These are phyloP conservation scores for Mamestra brassicae DNA, from an alignment of 2,888 invertebrate genomes.

Conservation along the genomic window DNA sequence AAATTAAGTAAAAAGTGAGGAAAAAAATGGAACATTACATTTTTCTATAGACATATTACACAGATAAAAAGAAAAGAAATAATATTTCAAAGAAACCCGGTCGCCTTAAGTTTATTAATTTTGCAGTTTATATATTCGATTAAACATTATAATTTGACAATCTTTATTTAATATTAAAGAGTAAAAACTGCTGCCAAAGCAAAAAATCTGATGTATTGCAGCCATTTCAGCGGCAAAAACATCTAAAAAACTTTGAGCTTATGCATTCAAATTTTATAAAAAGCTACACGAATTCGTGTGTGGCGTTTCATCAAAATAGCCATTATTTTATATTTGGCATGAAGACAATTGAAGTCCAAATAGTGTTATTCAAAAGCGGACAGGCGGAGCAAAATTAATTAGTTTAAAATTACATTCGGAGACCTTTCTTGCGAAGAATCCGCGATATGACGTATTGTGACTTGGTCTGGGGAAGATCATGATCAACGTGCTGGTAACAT, in stretches of 20 bases:
- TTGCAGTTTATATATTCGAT: background rate
- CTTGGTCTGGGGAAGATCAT: constrained; percentile 42
- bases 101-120: background rate
- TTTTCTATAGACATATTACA: too few species aligned
- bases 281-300: constrained; percentile 50
- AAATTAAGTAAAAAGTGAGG: too few species aligned
- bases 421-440: constrained; percentile 27
- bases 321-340: constrained; percentile 64
- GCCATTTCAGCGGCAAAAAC: constrained; percentile 30
- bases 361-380: constrained; percentile 66
- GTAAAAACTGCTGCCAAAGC: background rate
- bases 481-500: constrained; percentile 27
- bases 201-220: constrained; percentile 53
- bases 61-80: too few species aligned
- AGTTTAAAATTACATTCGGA: constrained; percentile 72
- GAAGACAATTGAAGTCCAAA: constrained; percentile 70
- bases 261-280: constrained; percentile 48
- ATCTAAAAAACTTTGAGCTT: constrained; percentile 38
- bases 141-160: constrained; percentile 13
- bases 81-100: too few species aligned
- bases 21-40: too few species aligned
- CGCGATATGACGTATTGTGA: background rate
- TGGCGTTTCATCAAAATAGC: constrained; percentile 62
- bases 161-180: background rate
- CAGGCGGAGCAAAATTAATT: constrained; percentile 76